These are phyloP conservation scores for Cynocephalus volans DNA, from an alignment of 2,113 vertebrate species.

Conservation along the genomic window DNA sequence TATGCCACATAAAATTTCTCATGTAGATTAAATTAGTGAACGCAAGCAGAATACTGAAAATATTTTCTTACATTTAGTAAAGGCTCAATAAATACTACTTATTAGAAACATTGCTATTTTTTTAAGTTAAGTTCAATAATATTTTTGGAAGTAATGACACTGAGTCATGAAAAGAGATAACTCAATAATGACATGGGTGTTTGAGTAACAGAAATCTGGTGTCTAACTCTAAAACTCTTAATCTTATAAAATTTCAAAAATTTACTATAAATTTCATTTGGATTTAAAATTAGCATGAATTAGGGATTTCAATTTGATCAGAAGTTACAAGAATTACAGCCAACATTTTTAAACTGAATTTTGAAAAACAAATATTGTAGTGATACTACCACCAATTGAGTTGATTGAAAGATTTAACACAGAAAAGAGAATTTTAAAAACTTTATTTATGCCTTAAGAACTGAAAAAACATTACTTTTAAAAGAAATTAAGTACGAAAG, in stretches of 20 bases:
- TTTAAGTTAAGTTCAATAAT: neutral
- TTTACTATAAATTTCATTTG: neutral
- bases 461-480: neutral
- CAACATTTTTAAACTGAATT: neutral
- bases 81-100: neutral
- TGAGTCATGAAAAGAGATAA: neutral
- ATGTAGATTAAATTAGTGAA: neutral
- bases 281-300: neutral
- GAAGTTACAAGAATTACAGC: neutral
- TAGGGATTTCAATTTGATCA: neutral
- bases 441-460: neutral
- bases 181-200: neutral
- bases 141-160: neutral
- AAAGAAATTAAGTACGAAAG: neutral
- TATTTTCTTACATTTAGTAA: neutral
- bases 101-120: neutral
- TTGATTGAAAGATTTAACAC: neutral
- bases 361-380: neutral
- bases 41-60: neutral
- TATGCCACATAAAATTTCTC: neutral
- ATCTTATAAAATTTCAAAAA: neutral
- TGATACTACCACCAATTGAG: neutral
- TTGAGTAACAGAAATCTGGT: neutral
- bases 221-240: neutral
- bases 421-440: neutral